Evolutionary conservation across 1,140 invertebrate genomes (phyloP).

Genomic region (Sinella curviseta): DNA sequence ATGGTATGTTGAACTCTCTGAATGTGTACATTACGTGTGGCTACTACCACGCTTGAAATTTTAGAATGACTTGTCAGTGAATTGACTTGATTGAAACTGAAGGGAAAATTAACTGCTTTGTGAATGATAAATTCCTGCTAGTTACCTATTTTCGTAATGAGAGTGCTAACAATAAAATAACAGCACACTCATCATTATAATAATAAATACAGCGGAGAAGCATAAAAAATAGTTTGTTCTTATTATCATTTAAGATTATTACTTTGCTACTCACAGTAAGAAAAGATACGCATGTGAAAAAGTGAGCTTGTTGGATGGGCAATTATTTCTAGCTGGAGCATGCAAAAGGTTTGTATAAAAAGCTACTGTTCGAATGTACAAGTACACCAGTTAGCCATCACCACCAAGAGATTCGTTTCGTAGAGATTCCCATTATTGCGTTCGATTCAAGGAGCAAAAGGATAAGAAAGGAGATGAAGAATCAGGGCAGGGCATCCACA

Average conservation of each 20-base stretch:
- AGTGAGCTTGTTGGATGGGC: neutral
- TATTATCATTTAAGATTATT: neutral
- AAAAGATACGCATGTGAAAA: neutral
- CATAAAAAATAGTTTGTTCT: neutral
- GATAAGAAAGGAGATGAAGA: neutral
- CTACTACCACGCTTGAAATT: neutral
- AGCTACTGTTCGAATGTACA: too few species aligned
- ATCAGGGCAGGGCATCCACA: neutral
- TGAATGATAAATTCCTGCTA: conserved; percentile 2
- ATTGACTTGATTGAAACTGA: conserved; percentile 27
- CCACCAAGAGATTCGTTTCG: neutral
- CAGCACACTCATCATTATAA: conserved; percentile 11
- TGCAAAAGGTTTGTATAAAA: too few species aligned
- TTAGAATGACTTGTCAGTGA: neutral
- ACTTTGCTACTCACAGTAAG: too few species aligned
- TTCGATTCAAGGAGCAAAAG: neutral
- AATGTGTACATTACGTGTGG: neutral
- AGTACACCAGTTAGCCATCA: neutral
- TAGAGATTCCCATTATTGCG: too few species aligned
- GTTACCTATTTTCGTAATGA: conserved; percentile 12
- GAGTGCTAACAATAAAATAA: neutral
- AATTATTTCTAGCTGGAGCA: too few species aligned
- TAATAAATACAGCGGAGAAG: neutral
- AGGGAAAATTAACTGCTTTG: conserved; percentile 18
- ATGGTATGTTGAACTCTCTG: too few species aligned